phyloP scores from a whole-genome alignment of 2,888 invertebrate species.

The Molanna angustata region DNA sequence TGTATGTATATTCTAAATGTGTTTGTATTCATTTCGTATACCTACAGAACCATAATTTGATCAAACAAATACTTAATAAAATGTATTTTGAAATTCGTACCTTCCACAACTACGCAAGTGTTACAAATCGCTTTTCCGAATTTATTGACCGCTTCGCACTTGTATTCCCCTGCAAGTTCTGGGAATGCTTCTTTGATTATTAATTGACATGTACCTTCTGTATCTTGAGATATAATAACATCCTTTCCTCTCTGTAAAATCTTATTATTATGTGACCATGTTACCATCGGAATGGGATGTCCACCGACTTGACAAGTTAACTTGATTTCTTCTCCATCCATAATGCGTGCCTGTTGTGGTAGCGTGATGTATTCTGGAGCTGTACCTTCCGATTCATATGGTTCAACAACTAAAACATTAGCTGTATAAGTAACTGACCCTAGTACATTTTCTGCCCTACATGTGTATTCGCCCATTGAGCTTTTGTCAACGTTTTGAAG shows the following conservation, averaged over 20 bases:
- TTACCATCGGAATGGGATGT: slow-evolving; percentile 74
- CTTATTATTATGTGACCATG: slow-evolving; percentile 75
- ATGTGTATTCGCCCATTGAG: slow-evolving; percentile 75
- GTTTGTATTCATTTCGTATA: too few species aligned
- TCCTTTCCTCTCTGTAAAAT: slow-evolving; percentile 75
- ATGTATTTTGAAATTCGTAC: slow-evolving; percentile 57
- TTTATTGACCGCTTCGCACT: slow-evolving; percentile 77
- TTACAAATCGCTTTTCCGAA: slow-evolving; percentile 79
- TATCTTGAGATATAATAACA: slow-evolving; percentile 69
- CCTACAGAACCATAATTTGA: too few species aligned
- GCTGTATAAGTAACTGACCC: slow-evolving; percentile 88
- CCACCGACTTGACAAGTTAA: slow-evolving; percentile 73
- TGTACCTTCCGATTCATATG: slow-evolving; percentile 37
- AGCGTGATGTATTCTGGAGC: slow-evolving; percentile 77
- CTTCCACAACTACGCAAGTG: slow-evolving; percentile 77
- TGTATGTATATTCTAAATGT: too few species aligned
- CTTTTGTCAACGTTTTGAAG: slow-evolving; percentile 70
- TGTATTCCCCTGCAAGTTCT: slow-evolving; percentile 86
- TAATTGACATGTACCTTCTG: slow-evolving; percentile 76
- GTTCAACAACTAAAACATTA: slow-evolving; percentile 60
- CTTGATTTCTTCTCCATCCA: slow-evolving; percentile 85
- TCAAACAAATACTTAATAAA: too few species aligned
- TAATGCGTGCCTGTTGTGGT: slow-evolving; percentile 71
- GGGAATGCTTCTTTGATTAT: slow-evolving; percentile 85
- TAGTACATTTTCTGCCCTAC: slow-evolving; percentile 85